Percentiles rank a stretch among this genome's conserved stretches.
Conservation (phyloP, 2,888 invertebrate species). For the Nymphalis urticae region DNA sequence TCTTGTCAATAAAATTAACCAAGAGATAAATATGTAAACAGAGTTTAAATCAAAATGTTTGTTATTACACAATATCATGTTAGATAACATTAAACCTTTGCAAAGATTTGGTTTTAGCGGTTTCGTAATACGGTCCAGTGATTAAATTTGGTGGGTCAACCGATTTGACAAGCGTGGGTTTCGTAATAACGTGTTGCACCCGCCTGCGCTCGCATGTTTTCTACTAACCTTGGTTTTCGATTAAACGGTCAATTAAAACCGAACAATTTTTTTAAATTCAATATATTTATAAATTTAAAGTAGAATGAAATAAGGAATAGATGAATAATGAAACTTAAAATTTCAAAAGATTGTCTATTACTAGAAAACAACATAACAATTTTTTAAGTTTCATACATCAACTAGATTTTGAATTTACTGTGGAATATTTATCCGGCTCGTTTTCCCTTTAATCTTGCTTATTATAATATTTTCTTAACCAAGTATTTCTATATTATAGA, state of each 20-base stretch:
- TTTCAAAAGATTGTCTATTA: no score
- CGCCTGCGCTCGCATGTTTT: constrained; percentile 25
- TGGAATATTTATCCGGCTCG: no score
- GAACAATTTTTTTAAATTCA: no score
- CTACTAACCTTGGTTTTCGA: constrained; percentile 25
- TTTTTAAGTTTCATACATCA: no score
- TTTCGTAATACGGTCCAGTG: constrained; percentile 16
- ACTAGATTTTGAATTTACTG: no score
- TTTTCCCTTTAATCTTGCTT: no score
- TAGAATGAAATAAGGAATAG: no score
- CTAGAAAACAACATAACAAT: no score
- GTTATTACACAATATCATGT: background rate
- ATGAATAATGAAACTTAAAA: no score
- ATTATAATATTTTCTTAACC: no score
- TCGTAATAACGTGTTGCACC: constrained; percentile 25
- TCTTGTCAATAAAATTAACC: background rate
- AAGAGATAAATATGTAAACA: background rate
- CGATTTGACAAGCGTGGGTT: constrained; percentile 32
- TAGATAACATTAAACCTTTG: background rate
- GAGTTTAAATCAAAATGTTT: background rate
- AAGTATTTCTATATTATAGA: background rate
- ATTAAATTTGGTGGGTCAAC: constrained; percentile 30
- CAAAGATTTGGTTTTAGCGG: background rate
- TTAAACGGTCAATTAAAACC: background rate
- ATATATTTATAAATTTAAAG: no score